Base-by-base conservation (phyloP, 1,140 invertebrate species). In the Samia ricini region DNA sequence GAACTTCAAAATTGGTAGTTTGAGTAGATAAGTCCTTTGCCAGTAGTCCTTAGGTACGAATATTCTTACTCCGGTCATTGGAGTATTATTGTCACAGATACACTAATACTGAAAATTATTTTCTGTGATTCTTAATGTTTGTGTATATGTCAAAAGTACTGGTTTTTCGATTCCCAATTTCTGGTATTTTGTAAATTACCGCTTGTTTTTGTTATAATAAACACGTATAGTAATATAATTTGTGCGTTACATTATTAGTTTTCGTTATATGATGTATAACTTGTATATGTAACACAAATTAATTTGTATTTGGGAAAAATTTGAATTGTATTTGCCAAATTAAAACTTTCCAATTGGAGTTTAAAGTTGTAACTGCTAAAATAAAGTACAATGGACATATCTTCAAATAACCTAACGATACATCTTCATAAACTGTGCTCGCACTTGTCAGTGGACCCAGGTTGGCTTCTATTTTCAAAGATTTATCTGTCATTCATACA, bases 401-500 rank as follows among this genome's bases (percentile, higher is more conserved):
- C 77, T 42, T 63, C 78, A 51, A 81, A 61, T 74, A 85, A 74
- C 72, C 74, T 87, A 51, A 68, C 83, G 57, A 66, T 72, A 42
- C 69, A 83, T 42, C 71, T 89, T 60, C 78, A 78, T 61, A 88
- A 88, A 78, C 76, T 89, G 60, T 89, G 87, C 68, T 67, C 76
- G 61, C 66, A 67, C 62, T 75, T 89, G 75, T 87, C 85, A 77
- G 60, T 76, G 12, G 76, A 85, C 68, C 83, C 85, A 81, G 87
- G 87, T 89, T 65, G 23, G 72, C 62, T 84, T 89, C 78, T 57
- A 76, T 72, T 77, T 86, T 88, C 64, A 72, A 83, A 75, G 54
- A 12, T 42, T 3, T 42, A 42, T 66, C 71, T 57, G 51, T 60
- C 24, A 62, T 15, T 42, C 33, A 12, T 66, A 42, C 10, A 23